Percentiles rank a stretch among this genome's conserved stretches.
These are phyloP conservation scores for Azorinus chamasolen DNA, from an alignment of 2,888 invertebrate species.

Conservation along the genomic window DNA sequence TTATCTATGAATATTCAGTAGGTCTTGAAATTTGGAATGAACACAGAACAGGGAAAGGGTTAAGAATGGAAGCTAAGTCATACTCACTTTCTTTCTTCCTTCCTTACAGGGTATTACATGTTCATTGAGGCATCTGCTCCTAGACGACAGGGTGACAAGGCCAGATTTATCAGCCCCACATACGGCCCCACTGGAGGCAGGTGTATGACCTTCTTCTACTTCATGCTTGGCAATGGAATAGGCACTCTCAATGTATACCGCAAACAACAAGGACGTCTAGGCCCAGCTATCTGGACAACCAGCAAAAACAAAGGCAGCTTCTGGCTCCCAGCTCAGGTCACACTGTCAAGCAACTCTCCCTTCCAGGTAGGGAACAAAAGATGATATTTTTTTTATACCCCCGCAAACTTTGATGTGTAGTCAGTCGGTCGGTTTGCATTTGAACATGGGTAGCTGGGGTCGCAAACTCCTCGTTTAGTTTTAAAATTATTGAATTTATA, in stretches of 20 bases:
- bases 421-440: too few species aligned
- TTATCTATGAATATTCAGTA: too few species aligned
- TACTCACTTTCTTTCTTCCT: too few species aligned
- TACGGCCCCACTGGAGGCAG: conserved; percentile 70
- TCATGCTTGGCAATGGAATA: conserved; percentile 80
- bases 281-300: conserved; percentile 74
- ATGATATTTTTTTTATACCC: too few species aligned
- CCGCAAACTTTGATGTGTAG: too few species aligned
- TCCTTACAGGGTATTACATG: conserved; percentile 79
- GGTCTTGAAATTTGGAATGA: too few species aligned
- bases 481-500: too few species aligned
- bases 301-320: conserved; percentile 73
- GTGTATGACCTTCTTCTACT: conserved; percentile 82
- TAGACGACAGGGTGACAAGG: conserved; percentile 67
- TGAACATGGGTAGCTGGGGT: too few species aligned
- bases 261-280: conserved; percentile 51
- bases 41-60: too few species aligned
- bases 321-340: conserved; percentile 79
- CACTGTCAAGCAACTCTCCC: conserved; percentile 69
- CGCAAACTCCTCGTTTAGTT: too few species aligned
- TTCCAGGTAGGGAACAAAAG: conserved; percentile 69
- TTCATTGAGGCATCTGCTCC: conserved; percentile 76
- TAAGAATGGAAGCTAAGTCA: too few species aligned
- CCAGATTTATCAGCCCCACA: conserved; percentile 73
- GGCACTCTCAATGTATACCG: conserved; percentile 77